Percentiles rank a stretch among this genome's conserved stretches.
Evolutionary conservation across 2,797 vertebrate species (phyloP).

Genomic region (Poeciliopsis paucimaculata): DNA sequence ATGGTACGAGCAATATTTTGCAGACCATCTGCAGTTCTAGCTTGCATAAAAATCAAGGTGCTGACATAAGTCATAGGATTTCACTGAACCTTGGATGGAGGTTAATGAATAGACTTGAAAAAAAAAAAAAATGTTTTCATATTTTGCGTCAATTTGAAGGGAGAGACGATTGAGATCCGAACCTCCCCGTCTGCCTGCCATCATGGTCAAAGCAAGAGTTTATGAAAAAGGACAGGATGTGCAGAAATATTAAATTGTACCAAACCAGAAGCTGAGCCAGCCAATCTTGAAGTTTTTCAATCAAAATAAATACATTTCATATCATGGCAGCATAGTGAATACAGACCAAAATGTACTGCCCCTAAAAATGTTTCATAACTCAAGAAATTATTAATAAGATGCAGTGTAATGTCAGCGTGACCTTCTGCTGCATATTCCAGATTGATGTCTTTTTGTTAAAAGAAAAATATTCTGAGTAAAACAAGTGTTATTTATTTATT

Average conservation of each 20-base stretch:
- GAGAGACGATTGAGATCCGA: conserved; percentile 48
- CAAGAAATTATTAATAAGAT: conserved; percentile 60
- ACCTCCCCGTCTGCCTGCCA: conserved; percentile 25
- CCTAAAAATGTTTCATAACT: conserved; percentile 57
- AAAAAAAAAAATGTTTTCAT: conserved; percentile 40
- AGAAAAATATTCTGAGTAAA: conserved; percentile 30
- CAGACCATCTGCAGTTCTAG: conserved; percentile 59
- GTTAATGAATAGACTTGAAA: conserved; percentile 72
- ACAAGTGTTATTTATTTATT: background rate
- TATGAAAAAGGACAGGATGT: conserved; percentile 65
- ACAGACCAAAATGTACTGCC: conserved; percentile 58
- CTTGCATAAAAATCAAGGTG: conserved; percentile 51
- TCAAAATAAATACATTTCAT: conserved; percentile 72
- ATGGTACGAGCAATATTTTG: conserved; percentile 61
- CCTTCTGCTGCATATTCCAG: conserved; percentile 41
- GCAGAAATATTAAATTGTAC: conserved; percentile 41
- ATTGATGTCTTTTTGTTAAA: background rate
- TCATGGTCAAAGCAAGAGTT: conserved; percentile 34
- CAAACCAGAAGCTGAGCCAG: conserved; percentile 66
- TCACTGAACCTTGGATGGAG: conserved; percentile 24
- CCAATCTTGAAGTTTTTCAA: conserved; percentile 73
- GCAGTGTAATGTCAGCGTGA: conserved; percentile 55
- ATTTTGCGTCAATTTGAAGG: conserved; percentile 32
- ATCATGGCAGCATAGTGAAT: conserved; percentile 57
- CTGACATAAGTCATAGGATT: conserved; percentile 57